Conservation (phyloP, 2,113 vertebrate species). For the Thamnophis sirtalis region DNA sequence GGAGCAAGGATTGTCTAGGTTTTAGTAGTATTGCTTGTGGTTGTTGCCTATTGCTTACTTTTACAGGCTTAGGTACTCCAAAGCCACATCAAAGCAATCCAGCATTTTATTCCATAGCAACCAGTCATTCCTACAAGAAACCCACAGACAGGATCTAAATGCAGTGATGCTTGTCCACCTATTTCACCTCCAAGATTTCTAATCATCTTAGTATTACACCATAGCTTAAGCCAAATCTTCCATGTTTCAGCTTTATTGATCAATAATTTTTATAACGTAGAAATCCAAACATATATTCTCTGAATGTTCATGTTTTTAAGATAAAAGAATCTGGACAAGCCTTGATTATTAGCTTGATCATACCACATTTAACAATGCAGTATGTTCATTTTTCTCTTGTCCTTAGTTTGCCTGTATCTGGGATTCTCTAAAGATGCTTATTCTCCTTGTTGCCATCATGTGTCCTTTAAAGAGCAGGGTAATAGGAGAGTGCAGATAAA, state of each 20-base stretch:
- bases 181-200: not conserved
- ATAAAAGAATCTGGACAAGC: not conserved
- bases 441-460: not conserved
- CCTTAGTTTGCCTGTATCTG: not conserved
- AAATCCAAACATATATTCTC: not conserved
- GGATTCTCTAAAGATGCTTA: not conserved
- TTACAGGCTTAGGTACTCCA: not conserved
- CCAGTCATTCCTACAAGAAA: not conserved
- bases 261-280: not conserved
- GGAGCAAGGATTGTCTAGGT: not conserved
- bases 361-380: not conserved
- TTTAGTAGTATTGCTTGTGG: not conserved
- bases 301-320: not conserved
- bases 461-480: not conserved
- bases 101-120: not conserved
- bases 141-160: not conserved
- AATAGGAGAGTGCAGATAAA: not conserved
- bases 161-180: not conserved
- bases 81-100: not conserved
- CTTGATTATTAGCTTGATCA: not conserved
- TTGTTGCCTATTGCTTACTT: not conserved
- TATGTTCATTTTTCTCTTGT: not conserved
- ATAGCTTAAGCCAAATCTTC: not conserved
- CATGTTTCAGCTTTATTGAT: not conserved
- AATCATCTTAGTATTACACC: not conserved